A percentile compares a stretch with the other conserved stretches of the same genome.
These are phyloP conservation scores for Thalpophila matura DNA, from an alignment of 2,888 invertebrate genomes.

Conservation along the genomic window DNA sequence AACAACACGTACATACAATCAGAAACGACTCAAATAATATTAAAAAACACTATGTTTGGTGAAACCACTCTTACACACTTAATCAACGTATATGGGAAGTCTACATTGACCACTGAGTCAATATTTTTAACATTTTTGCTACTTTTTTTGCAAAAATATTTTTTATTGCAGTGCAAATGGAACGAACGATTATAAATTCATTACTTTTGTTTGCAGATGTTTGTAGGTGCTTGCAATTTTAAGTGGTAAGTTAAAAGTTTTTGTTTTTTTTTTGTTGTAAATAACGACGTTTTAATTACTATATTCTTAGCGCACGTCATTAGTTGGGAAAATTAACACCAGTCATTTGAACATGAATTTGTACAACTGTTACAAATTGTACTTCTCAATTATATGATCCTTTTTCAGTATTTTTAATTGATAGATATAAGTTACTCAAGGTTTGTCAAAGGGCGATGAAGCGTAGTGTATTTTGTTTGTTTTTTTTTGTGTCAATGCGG, in stretches of 20 bases:
- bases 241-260: slow-evolving; percentile 67
- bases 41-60: slow-evolving; percentile 73
- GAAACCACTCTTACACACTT: slow-evolving; percentile 55
- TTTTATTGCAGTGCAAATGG: slow-evolving; percentile 21
- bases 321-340: slow-evolving; percentile 42
- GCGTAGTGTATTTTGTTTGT: too few species aligned
- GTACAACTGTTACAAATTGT: slow-evolving; percentile 28
- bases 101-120: slow-evolving; percentile 7
- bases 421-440: neutral
- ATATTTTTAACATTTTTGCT: slow-evolving; percentile 29
- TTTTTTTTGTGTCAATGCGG: neutral
- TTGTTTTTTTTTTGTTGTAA: slow-evolving; percentile 1
- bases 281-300: slow-evolving; percentile 44
- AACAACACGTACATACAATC: slow-evolving; percentile 60
- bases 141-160: neutral
- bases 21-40: slow-evolving; percentile 69
- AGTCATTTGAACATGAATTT: slow-evolving; percentile 9
- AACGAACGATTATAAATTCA: slow-evolving; percentile 71
- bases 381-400: neutral
- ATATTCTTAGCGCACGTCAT: slow-evolving; percentile 19
- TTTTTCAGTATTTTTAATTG: slow-evolving; percentile 18
- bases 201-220: slow-evolving; percentile 76
- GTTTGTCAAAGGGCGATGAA: too few species aligned
- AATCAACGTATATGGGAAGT: slow-evolving; percentile 57
- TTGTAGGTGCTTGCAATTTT: slow-evolving; percentile 56